These are phyloP conservation scores for Arizona elegans DNA, from an alignment of 2,113 vertebrate species.

Conservation along the genomic window DNA sequence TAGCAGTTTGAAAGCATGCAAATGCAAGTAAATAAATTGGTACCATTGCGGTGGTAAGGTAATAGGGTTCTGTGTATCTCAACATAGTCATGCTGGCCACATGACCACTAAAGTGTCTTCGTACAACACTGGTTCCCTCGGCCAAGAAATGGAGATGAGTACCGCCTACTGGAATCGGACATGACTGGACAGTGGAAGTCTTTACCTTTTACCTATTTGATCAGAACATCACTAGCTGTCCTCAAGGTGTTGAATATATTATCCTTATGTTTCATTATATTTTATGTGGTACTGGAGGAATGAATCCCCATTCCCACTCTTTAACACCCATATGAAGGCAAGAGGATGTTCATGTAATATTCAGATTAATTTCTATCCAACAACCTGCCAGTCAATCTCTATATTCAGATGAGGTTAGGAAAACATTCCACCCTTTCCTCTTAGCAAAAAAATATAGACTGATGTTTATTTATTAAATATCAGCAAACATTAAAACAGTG, in stretches of 20 bases:
- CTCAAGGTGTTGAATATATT: neutral
- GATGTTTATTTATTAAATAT: neutral
- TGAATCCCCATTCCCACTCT: neutral
- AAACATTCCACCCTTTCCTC: neutral
- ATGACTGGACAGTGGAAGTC: neutral
- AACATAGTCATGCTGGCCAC: neutral
- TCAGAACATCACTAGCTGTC: neutral
- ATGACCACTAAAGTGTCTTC: neutral
- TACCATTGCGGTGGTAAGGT: neutral
- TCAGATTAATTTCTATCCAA: neutral
- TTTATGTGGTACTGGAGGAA: neutral
- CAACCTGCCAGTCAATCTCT: neutral
- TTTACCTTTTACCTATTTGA: neutral
- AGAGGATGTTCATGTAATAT: neutral
- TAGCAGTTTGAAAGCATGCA: neutral
- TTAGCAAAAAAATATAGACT: neutral
- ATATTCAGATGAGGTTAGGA: neutral
- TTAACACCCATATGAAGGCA: neutral
- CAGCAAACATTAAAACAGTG: neutral
- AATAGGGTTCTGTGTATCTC: neutral
- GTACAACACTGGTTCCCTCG: neutral
- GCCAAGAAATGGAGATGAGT: neutral
- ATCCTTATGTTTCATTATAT: neutral
- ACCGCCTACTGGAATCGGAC: neutral
- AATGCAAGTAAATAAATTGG: neutral